Conservation (phyloP, 2,888 invertebrate species). For the Oscheius sp. region DNA sequence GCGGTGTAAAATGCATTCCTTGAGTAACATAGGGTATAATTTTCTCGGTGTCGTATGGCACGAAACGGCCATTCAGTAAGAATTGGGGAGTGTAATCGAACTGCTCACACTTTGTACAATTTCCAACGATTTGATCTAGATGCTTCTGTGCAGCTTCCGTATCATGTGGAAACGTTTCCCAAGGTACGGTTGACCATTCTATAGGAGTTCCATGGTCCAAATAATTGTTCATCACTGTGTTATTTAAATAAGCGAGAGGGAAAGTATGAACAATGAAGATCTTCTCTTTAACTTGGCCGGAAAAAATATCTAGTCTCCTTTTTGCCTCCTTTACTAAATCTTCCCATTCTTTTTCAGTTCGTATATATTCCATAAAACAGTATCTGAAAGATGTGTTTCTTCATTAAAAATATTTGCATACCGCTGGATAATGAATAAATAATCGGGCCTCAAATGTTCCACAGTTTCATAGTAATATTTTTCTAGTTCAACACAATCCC, state of each 20-base stretch:
- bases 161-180: not conserved
- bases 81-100: slow-evolving; percentile 1
- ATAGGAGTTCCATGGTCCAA: too few species aligned
- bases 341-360: not conserved
- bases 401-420: too few species aligned
- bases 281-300: not conserved
- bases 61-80: not conserved
- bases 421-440: not conserved
- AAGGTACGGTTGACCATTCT: too few species aligned
- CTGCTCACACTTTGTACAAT: not conserved
- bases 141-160: not conserved
- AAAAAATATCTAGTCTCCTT: not conserved
- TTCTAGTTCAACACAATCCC: not conserved
- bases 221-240: too few species aligned
- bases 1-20: slow-evolving; percentile 5
- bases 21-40: slow-evolving; percentile 4
- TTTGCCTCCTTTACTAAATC: not conserved
- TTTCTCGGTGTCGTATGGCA: not conserved
- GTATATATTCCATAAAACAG: too few species aligned
- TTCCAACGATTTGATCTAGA: not conserved
- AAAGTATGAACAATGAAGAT: not conserved
- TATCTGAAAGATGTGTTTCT: too few species aligned
- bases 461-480: not conserved
- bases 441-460: not conserved
- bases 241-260: not conserved